A percentile compares a stretch with the other conserved stretches of the same genome.
Conservation (phyloP, 2,888 invertebrate species). For the Hemaris fuciformis region DNA sequence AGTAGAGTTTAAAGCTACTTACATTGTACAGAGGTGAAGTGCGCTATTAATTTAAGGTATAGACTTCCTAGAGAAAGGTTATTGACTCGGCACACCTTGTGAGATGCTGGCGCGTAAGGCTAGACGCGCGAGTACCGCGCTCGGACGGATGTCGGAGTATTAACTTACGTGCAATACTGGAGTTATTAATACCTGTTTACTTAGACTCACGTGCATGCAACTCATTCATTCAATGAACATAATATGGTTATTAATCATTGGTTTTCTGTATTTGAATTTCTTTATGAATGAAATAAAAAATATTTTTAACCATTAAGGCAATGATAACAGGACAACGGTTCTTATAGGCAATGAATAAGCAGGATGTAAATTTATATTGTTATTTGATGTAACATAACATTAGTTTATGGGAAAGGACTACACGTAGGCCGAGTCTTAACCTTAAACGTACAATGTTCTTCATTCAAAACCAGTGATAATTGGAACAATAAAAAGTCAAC, state of each 20-base stretch:
- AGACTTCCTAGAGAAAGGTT: slow-evolving; percentile 63
- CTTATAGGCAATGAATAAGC: too few relatives aligned
- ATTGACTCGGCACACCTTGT: slow-evolving; percentile 61
- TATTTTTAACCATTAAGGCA: too few relatives aligned
- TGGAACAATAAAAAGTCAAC: background rate
- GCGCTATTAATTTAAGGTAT: slow-evolving; percentile 65
- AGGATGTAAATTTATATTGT: too few relatives aligned
- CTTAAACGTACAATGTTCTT: too few relatives aligned
- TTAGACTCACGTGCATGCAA: background rate
- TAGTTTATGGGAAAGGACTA: too few relatives aligned
- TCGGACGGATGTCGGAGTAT: slow-evolving; percentile 37
- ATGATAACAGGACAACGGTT: too few relatives aligned
- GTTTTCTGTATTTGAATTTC: too few relatives aligned
- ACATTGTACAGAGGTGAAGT: slow-evolving; percentile 26
- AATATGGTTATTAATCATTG: background rate
- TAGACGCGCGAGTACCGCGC: slow-evolving; percentile 42
- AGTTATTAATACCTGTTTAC: slow-evolving; percentile 24
- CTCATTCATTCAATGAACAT: background rate
- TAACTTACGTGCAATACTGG: slow-evolving; percentile 26
- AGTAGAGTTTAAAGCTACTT: slow-evolving; percentile 28
- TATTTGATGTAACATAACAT: too few relatives aligned
- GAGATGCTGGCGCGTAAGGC: slow-evolving; percentile 54
- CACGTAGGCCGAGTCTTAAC: too few relatives aligned
- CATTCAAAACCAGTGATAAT: background rate
- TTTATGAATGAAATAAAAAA: too few relatives aligned